A percentile compares a stretch with the other conserved stretches of the same genome.
Conservation (phyloP, 1,140 invertebrate genomes). For the Octopus sinensis region DNA sequence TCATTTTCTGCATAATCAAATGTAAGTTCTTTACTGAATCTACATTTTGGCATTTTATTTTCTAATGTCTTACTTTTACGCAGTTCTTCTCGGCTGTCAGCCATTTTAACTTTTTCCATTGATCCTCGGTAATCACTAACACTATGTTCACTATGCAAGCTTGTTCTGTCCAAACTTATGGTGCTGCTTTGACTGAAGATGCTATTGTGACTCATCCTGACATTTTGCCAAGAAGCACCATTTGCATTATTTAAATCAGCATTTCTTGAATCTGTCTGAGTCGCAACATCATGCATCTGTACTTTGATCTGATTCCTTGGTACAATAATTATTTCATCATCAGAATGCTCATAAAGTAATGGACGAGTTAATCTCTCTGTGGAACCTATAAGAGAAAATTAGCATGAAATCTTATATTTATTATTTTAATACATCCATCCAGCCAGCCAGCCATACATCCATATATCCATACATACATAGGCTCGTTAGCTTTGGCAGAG, state of each 20-base stretch:
- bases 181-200: not conserved
- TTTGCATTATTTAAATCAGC: constrained; percentile 9
- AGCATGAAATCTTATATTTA: no score
- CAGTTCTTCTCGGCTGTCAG: not conserved
- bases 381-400: constrained; percentile 16
- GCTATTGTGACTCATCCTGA: constrained; percentile 3
- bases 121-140: not conserved
- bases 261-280: constrained; percentile 24
- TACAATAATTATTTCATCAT: constrained; percentile 24
- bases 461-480: no score
- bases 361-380: constrained; percentile 24
- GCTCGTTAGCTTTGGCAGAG: no score
- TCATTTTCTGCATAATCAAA: not conserved
- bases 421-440: no score
- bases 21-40: not conserved
- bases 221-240: not conserved
- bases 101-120: not conserved
- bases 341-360: constrained; percentile 21
- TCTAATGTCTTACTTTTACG: not conserved
- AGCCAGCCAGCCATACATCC: no score
- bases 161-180: not conserved
- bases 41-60: not conserved
- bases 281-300: constrained; percentile 23
- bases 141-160: not conserved
- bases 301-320: constrained; percentile 13